phyloP scores from a whole-genome alignment of 2,113 vertebrate species.

The Steatornis caripensis region DNA sequence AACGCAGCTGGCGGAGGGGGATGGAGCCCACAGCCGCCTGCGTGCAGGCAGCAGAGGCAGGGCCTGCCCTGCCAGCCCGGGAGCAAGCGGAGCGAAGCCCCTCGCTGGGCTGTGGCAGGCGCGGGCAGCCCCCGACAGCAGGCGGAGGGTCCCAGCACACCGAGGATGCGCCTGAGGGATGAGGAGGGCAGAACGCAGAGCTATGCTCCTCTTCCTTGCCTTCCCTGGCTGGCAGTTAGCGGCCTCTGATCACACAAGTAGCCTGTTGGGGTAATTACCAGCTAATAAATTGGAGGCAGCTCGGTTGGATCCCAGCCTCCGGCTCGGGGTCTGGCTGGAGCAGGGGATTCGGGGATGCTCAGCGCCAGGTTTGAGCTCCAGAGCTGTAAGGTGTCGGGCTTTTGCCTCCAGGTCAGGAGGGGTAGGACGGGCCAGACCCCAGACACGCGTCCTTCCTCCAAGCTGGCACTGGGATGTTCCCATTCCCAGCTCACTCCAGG shows the following conservation, averaged over 20 bases:
- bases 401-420: too few relatives aligned
- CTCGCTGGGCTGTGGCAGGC: not conserved
- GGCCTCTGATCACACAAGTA: not conserved
- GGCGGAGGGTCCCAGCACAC: not conserved
- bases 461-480: rapidly evolving
- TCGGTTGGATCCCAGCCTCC: not conserved
- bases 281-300: not conserved
- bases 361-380: not conserved
- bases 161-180: rapidly evolving
- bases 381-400: not conserved
- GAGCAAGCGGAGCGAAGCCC: not conserved
- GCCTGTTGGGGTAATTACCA: not conserved
- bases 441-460: rapidly evolving
- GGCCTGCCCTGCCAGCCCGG: rapidly evolving
- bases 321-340: not conserved
- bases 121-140: rapidly evolving
- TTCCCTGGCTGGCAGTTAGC: not conserved
- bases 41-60: not conserved
- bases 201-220: not conserved
- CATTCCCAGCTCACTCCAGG: not conserved
- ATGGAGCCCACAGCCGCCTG: not conserved
- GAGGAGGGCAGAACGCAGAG: not conserved
- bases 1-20: not conserved
- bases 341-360: not conserved
- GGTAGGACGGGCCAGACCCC: rapidly evolving